Base-by-base conservation (phyloP, 2,888 invertebrate species). In the Amiota communis region DNA sequence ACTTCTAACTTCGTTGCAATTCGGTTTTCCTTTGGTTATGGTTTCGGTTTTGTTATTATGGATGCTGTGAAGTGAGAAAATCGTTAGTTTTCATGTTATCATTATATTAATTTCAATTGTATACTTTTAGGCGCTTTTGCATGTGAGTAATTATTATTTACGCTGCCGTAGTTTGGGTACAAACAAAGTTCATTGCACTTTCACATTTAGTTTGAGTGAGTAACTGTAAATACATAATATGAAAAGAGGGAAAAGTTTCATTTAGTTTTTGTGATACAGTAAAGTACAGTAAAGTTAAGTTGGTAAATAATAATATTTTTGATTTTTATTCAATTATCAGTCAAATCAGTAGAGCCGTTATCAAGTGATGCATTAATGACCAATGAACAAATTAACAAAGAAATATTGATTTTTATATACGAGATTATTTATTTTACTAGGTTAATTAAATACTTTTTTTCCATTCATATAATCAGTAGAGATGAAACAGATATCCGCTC, bases 41-140 rank as follows among this genome's bases (percentile, higher is more conserved):
- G 36, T 36, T 36, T 36, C 36, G 36, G 12, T 3, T 17, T 48
- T 17, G 13, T 20, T 67, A n/a, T 49, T 51, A 12, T 13, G 81
- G 82, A 85, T 83, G 83, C 83, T 83, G 85, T 65, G 69, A 82
- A 76, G 75, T 81, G 84, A 82, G 83, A 85, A 85, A 82, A 80
- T 82, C 84, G 79, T 84, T 82, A 36, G 36, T 36, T 6, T 36
- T 36, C 36, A 36, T 36, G 36, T 36, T 84, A 77, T 80, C 79
- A 77, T 76, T 78, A 72, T 36, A 36, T 68, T 72, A 76, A 75
- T 74, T 76, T 76, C 67, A 72, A 69, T 65, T 64, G 77, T 78
- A 74, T 76, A 78, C 56, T 57, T 20, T 70, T n/a, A 12, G 61
- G 71, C 69, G 68, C 36, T 76, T 76, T 72, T 65, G 53, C 47